Conservation (phyloP, 37 sponge, comb jelly and placozoan species). For the Lycopodina hypogea region DNA sequence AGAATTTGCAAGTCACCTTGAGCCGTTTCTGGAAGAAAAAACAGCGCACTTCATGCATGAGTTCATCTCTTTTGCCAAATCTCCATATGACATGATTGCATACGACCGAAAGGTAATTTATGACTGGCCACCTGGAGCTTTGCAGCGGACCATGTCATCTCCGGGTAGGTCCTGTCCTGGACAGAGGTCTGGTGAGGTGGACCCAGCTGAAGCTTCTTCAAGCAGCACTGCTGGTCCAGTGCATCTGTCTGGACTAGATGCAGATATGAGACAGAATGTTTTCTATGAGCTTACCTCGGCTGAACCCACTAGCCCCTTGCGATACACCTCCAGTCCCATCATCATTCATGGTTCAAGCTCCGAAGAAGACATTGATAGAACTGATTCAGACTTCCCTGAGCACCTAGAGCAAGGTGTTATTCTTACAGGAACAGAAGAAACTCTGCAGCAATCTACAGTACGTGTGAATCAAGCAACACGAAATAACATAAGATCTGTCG, state of each 20-base stretch:
- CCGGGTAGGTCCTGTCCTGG: too few relatives aligned
- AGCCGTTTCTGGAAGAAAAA: constrained; percentile 66
- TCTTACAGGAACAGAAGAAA: too few relatives aligned
- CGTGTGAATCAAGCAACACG: too few relatives aligned
- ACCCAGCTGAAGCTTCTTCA: too few relatives aligned
- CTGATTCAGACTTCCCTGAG: background rate
- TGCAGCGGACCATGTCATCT: background rate
- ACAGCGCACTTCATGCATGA: constrained; percentile 79
- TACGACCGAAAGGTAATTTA: constrained; percentile 66
- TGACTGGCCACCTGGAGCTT: constrained; percentile 15
- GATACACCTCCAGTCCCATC: background rate
- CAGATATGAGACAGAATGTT: too few relatives aligned
- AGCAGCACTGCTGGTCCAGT: too few relatives aligned
- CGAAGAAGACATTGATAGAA: background rate
- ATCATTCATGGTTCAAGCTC: constrained; percentile 24
- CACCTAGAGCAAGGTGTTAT: too few relatives aligned
- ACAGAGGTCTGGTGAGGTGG: too few relatives aligned
- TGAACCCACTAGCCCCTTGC: constrained; percentile 27
- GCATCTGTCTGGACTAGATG: too few relatives aligned
- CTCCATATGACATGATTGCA: constrained; percentile 78
- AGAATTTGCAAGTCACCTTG: constrained; percentile 60
- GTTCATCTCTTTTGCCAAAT: constrained; percentile 65
- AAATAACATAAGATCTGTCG: too few relatives aligned
- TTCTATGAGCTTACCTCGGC: constrained; percentile 36
- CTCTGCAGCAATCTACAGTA: too few relatives aligned